Conservation (phyloP, 2,113 vertebrate genomes). For the Nothocercus julius region DNA sequence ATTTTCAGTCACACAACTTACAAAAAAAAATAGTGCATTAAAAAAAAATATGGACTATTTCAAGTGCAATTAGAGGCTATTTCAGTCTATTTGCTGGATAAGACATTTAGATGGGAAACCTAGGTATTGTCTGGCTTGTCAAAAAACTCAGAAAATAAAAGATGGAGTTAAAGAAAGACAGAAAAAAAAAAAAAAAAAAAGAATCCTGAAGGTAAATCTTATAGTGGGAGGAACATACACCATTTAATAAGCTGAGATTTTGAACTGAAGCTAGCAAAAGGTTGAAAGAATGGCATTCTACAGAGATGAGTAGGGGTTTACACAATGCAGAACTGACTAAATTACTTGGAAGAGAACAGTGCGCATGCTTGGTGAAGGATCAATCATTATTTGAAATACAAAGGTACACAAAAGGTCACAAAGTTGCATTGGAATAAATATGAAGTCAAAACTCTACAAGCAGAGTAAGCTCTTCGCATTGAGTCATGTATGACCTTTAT, state of each 20-base stretch:
- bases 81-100: neutral
- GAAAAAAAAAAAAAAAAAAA: neutral
- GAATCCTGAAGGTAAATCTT: neutral
- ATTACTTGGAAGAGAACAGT: neutral
- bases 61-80: neutral
- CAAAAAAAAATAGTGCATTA: neutral
- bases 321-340: neutral
- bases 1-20: neutral
- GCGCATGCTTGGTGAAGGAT: neutral
- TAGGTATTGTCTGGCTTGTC: neutral
- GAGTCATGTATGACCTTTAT: neutral
- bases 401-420: neutral
- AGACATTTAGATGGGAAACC: neutral
- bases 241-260: neutral
- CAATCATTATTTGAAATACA: neutral
- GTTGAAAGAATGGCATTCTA: neutral
- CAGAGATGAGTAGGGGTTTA: neutral
- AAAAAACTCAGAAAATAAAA: neutral
- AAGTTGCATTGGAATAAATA: neutral
- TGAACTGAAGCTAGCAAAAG: neutral
- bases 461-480: neutral
- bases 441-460: neutral
- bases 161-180: neutral
- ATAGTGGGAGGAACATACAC: neutral
- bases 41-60: neutral